phyloP scores from a whole-genome alignment of 2,797 vertebrate genomes.

The Phrynocephalus vlangalii region DNA sequence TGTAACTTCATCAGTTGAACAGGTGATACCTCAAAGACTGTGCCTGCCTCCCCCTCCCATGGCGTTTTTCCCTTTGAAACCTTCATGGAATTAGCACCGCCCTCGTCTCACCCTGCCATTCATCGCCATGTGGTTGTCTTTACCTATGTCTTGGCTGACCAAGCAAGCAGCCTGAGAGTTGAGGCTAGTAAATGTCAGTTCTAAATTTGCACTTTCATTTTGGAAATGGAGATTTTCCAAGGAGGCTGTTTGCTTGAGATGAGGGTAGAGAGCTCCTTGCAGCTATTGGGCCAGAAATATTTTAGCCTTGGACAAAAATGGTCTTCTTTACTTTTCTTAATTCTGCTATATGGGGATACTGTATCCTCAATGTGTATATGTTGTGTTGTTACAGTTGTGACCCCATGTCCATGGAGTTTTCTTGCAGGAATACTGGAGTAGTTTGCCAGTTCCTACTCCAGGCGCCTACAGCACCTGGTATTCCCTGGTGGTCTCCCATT shows the following conservation, averaged over 20 bases:
- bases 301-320: neutral
- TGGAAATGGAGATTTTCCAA: slow-evolving; percentile 25
- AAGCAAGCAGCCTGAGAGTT: slow-evolving; percentile 2
- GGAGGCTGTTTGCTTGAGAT: neutral
- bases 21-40: slow-evolving; percentile 10
- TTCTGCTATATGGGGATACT: too few species aligned
- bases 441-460: too few species aligned
- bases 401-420: too few species aligned
- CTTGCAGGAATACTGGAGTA: too few species aligned
- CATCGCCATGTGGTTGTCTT: slow-evolving; percentile 9
- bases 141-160: slow-evolving; percentile 26
- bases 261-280: neutral
- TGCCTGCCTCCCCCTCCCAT: neutral
- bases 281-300: neutral
- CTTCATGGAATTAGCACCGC: neutral
- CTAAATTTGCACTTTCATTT: slow-evolving; percentile 26
- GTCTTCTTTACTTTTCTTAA: too few species aligned
- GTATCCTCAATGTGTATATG: too few species aligned
- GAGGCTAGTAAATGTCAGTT: slow-evolving; percentile 30
- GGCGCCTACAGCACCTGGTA: too few species aligned
- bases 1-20: neutral
- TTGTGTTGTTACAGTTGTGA: too few species aligned
- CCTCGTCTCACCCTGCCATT: neutral
- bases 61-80: neutral
- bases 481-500: too few species aligned